These are phyloP conservation scores for Manduca sexta DNA, from an alignment of 1,140 invertebrate genomes.

Conservation along the genomic window DNA sequence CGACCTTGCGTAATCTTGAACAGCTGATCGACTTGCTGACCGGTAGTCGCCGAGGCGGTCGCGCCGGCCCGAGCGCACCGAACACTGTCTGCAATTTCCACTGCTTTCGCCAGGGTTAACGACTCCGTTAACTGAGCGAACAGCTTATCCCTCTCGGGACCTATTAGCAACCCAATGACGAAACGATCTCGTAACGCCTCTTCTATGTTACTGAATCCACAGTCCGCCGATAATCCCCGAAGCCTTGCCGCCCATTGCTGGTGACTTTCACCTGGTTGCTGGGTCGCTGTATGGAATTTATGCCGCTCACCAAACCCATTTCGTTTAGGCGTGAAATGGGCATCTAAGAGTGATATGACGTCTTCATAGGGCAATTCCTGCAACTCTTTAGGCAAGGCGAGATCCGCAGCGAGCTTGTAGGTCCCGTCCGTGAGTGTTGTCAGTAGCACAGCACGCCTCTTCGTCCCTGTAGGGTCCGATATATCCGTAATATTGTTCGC, in stretches of 20 bases:
- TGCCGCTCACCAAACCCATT: conserved; percentile 10
- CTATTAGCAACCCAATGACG: conserved; percentile 17
- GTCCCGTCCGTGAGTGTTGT: conserved; percentile 17
- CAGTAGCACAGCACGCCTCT: conserved; percentile 4
- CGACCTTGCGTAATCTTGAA: background rate
- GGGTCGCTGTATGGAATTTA: conserved; percentile 5
- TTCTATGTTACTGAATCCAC: conserved; percentile 9
- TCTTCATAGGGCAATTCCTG: conserved; percentile 7
- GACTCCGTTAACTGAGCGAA: conserved; percentile 15
- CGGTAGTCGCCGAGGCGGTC: background rate
- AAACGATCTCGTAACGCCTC: conserved; percentile 17
- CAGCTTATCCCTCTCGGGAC: conserved; percentile 20
- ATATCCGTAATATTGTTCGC: conserved; percentile 10
- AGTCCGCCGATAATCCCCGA: conserved; percentile 7
- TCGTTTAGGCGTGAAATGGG: conserved; percentile 12
- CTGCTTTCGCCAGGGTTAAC: conserved; percentile 16
- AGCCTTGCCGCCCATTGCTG: conserved; percentile 13
- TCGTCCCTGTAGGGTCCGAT: conserved; percentile 7
- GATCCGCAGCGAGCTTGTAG: conserved; percentile 11
- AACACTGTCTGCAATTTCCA: conserved; percentile 23
- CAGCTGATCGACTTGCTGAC: background rate
- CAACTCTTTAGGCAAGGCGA: conserved; percentile 11
- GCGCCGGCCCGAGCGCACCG: conserved; percentile 17
- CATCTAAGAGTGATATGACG: conserved; percentile 5
- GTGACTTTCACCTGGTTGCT: conserved; percentile 3